Base-by-base conservation (phyloP, 53 echinoderm and acorn worm species). In the Glandiceps talaboti region DNA sequence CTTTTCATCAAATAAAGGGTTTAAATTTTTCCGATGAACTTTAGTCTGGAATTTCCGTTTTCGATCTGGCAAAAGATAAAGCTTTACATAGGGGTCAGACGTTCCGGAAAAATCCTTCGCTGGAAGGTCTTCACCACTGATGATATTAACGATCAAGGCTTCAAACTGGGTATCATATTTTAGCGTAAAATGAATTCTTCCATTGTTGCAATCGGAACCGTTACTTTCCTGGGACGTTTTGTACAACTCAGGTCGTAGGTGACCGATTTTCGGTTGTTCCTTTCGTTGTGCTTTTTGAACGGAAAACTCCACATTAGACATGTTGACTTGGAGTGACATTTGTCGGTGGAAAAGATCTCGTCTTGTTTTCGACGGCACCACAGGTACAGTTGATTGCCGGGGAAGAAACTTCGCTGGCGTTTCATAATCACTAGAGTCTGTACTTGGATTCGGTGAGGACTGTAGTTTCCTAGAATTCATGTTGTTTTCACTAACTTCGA, bases 21-120 rank as follows among this genome's bases (percentile, higher is more conserved):
- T 91, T 82, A 92, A 97, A 33, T 86, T 97, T 83, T 91, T 93
- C 73, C 97, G 81, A 76, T 45, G 91, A 32, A 97, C 97, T 89
- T 97, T 93, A 80, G 97, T 97, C 81, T 97, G 97, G 80, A 91
- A 97, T 76, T 97, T 97, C 85, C 89, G 85, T 84, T 93, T 93
- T 80, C 93, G 81, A 74, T 93, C 97, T 27, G 97, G 97, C 77
- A 87, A 93, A 31, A 97, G 88, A 80, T 93, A 91, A 64, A 97
- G 89, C 83, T 97, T 97, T 25, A 97, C 93, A 76, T 97, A 97
- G 33, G 97, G 97, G 73, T 97, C 97, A 78, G 93, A 93, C 77
- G 93, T 93, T 79, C 97, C 97, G 25, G 91, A 90, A 84, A 97
- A 97, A 87, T 97, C 97, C 85, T 93, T 97, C 26, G 88, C 88